Evolutionary conservation across 2,888 invertebrate genomes (phyloP).

Genomic region (Adelphocoris suturalis): DNA sequence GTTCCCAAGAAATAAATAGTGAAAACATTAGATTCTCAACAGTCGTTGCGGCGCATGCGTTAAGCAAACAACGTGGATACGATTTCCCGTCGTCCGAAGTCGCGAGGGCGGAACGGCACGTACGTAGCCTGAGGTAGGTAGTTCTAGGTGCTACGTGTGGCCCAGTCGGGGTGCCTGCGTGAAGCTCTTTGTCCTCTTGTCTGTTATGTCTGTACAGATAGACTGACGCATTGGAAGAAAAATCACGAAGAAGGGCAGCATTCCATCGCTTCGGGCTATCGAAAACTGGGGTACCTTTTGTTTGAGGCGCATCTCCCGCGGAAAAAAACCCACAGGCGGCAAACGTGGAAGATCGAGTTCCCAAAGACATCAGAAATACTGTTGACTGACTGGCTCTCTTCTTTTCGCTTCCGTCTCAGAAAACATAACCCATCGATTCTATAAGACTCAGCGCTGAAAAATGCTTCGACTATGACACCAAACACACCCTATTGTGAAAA

Average conservation of each 20-base stretch:
- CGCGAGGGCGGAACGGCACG: constrained; percentile 47
- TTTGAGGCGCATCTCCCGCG: neutral
- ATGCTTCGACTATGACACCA: no score
- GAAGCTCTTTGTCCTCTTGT: constrained; percentile 40
- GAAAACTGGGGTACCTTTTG: constrained; percentile 45
- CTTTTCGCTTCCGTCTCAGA: no score
- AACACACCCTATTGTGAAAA: no score
- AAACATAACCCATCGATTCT: no score
- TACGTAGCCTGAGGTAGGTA: constrained; percentile 12
- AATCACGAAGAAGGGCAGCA: constrained; percentile 52
- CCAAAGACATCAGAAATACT: neutral
- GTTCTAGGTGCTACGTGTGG: constrained; percentile 46
- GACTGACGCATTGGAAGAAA: constrained; percentile 41
- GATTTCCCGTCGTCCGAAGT: neutral
- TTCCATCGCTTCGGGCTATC: constrained; percentile 31
- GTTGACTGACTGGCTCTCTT: neutral
- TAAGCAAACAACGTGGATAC: constrained; percentile 13
- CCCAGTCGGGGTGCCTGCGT: constrained; percentile 49
- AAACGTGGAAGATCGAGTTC: constrained; percentile 29
- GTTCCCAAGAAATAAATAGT: neutral
- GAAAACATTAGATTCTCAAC: neutral
- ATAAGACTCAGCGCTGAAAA: no score
- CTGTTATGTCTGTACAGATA: constrained; percentile 20
- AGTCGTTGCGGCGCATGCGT: neutral
- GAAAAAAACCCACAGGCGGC: constrained; percentile 36